phyloP scores from a whole-genome alignment of 2,888 invertebrate genomes.

The Isoperla grammatica region DNA sequence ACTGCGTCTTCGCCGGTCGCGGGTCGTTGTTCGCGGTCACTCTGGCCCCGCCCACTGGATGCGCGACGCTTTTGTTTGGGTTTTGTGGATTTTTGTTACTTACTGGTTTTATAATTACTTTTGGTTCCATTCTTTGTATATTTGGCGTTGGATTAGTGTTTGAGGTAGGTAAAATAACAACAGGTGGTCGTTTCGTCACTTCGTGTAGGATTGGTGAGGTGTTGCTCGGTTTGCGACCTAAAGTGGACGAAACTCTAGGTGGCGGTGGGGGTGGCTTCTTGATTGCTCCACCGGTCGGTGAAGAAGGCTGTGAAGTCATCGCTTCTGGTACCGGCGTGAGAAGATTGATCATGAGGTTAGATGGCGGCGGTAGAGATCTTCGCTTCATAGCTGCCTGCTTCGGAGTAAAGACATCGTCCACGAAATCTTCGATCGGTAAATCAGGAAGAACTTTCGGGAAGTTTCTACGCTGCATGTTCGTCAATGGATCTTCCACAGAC shows the following conservation, averaged over 20 bases:
- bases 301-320: constrained; percentile 19
- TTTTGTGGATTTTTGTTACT: constrained; percentile 39
- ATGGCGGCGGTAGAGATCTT: constrained; percentile 60
- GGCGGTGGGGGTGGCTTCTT: constrained; percentile 63
- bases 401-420: constrained; percentile 8
- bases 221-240: constrained; percentile 50
- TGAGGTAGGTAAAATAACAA: background rate
- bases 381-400: constrained; percentile 46
- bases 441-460: constrained; percentile 85
- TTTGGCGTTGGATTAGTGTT: constrained; percentile 42
- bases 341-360: constrained; percentile 35
- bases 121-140: constrained; percentile 48
- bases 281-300: constrained; percentile 17
- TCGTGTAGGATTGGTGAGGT: constrained; percentile 13
- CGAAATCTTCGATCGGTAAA: constrained; percentile 40
- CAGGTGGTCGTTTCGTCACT: background rate
- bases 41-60: constrained; percentile 29
- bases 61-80: constrained; percentile 29
- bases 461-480: constrained; percentile 68
- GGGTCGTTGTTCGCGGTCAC: constrained; percentile 33
- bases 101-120: constrained; percentile 56
- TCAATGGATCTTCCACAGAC: constrained; percentile 64
- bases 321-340: constrained; percentile 33
- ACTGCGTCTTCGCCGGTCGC: background rate
- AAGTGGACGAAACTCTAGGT: constrained; percentile 63